A percentile compares a stretch with the other conserved stretches of the same genome.
Evolutionary conservation across 2,888 invertebrate genomes (phyloP).

Genomic region (Caenorhabditis parvicauda): DNA sequence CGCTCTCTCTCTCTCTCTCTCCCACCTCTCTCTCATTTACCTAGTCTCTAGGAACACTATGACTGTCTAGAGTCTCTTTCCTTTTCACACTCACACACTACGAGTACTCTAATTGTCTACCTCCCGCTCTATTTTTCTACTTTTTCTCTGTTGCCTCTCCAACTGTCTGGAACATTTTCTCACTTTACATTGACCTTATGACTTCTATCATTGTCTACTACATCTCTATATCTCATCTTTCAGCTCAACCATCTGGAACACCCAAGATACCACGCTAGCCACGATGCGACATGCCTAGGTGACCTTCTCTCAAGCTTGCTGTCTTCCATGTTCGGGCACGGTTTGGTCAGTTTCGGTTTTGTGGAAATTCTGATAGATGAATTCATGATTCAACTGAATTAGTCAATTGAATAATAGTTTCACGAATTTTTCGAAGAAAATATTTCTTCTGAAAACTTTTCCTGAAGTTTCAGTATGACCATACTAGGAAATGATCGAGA

Average conservation of each 20-base stretch:
- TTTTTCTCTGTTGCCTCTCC: too few species aligned
- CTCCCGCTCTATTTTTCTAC: background rate
- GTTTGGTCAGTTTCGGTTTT: slow-evolving; percentile 5
- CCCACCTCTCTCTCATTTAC: background rate
- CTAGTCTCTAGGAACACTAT: background rate
- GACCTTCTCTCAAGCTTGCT: slow-evolving; percentile 19
- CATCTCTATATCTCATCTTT: background rate
- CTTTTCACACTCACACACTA: too few species aligned
- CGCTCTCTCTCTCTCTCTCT: background rate
- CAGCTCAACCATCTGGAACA: slow-evolving; percentile 27
- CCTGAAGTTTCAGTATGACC: too few species aligned
- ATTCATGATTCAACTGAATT: slow-evolving; percentile 5
- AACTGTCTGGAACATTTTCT: too few species aligned
- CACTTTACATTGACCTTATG: too few species aligned
- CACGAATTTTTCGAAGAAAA: too few species aligned
- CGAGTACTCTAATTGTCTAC: too few species aligned
- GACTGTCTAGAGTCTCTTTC: too few species aligned
- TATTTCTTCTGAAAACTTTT: background rate
- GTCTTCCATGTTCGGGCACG: slow-evolving; percentile 10
- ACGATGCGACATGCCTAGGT: slow-evolving; percentile 16
- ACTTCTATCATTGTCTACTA: too few species aligned
- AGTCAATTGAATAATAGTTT: too few species aligned
- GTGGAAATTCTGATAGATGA: background rate
- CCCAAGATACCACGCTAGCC: slow-evolving; percentile 25
- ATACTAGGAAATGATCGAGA: too few species aligned